These are phyloP conservation scores for Lophochroa leadbeateri DNA, from an alignment of 2,113 vertebrate genomes.

Conservation along the genomic window DNA sequence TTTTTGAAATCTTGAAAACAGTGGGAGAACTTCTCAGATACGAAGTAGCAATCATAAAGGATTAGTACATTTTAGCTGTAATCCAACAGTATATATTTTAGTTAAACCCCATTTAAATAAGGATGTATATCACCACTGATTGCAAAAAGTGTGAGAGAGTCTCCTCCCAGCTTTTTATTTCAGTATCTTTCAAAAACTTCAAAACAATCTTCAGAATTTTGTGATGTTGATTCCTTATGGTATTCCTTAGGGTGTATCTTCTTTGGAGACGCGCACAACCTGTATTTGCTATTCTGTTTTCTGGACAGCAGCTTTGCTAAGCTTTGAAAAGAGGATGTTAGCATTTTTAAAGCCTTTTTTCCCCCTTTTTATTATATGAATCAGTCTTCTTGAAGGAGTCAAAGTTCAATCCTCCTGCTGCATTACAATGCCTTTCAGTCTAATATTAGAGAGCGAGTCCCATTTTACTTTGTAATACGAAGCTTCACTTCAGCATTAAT, in stretches of 20 bases:
- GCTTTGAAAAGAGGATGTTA: constrained; percentile 66
- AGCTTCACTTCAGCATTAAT: constrained; percentile 75
- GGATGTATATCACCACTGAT: background rate
- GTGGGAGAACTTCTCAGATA: background rate
- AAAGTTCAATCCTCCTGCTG: constrained; percentile 75
- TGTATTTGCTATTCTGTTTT: constrained; percentile 59
- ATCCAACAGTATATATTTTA: background rate
- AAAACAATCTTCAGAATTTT: constrained; percentile 26
- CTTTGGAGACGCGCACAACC: constrained; percentile 5
- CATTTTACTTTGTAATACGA: constrained; percentile 80
- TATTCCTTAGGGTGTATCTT: constrained; percentile 13
- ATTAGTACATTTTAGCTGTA: background rate
- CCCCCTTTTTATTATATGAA: constrained; percentile 72
- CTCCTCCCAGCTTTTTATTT: background rate
- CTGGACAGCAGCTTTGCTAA: constrained; percentile 47
- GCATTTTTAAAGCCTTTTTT: constrained; percentile 76
- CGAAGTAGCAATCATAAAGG: background rate
- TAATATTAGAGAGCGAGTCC: constrained; percentile 75
- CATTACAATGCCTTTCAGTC: constrained; percentile 77
- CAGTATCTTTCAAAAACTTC: constrained; percentile 14
- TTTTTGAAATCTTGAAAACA: background rate
- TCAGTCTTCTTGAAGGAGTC: constrained; percentile 75
- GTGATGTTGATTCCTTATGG: background rate
- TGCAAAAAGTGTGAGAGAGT: background rate
- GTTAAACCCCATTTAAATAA: constrained; percentile 14